phyloP scores from a whole-genome alignment of 1,140 invertebrate genomes.

The Drosophila lacertosa region DNA sequence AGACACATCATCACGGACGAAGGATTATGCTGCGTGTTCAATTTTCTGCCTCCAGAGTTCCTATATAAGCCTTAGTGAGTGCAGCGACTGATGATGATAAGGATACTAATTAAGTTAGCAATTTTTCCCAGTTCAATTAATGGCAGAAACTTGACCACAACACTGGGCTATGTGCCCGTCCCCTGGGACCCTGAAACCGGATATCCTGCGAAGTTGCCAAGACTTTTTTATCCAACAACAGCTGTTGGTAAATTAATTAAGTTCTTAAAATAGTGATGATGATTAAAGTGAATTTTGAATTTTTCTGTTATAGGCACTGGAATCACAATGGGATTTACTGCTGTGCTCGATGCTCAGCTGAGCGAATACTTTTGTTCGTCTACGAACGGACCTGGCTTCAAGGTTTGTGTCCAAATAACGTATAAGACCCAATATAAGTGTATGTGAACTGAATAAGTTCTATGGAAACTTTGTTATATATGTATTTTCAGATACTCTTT shows the following conservation, averaged over 20 bases:
- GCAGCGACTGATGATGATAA: not conserved
- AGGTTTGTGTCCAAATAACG: constrained; percentile 85
- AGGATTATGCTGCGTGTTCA: constrained; percentile 92
- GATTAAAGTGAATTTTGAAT: not conserved
- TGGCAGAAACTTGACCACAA: constrained; percentile 27
- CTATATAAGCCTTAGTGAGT: constrained; percentile 86
- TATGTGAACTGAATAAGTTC: no score
- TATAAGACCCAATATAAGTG: no score
- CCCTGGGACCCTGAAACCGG: constrained; percentile 90
- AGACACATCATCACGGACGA: constrained; percentile 91
- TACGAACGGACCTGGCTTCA: constrained; percentile 90
- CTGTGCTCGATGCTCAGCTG: constrained; percentile 88
- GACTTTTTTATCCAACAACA: constrained; percentile 87
- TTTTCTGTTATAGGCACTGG: constrained; percentile 85
- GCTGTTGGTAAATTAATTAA: constrained; percentile 77
- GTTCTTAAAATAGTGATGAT: not conserved
- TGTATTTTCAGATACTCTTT: constrained; percentile 83
- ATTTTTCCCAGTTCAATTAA: constrained; percentile 18
- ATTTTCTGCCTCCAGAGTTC: constrained; percentile 87
- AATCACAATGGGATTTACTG: constrained; percentile 87
- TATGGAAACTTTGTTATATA: not conserved
- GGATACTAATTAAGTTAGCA: no score
- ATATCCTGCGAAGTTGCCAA: constrained; percentile 85
- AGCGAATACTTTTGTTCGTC: constrained; percentile 91
- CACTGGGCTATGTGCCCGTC: constrained; percentile 76